Evolutionary conservation across 2,797 vertebrate genomes (phyloP).

Genomic region (Acridotheres tristis): DNA sequence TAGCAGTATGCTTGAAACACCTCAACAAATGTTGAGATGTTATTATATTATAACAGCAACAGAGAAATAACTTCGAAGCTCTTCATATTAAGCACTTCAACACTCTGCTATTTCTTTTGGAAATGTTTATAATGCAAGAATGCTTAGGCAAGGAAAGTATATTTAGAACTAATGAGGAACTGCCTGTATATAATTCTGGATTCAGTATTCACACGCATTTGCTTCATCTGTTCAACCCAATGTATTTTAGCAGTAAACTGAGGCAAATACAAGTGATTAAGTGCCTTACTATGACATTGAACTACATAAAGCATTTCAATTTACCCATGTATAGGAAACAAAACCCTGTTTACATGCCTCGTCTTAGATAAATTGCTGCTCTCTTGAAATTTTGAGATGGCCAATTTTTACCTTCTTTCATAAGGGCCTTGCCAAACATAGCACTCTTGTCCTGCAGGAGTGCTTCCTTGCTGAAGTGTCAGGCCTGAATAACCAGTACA

Average conservation of each 20-base stretch:
- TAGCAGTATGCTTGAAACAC: not conserved
- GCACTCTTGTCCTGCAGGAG: slow-evolving; percentile 57
- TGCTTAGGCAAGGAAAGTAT: slow-evolving; percentile 12
- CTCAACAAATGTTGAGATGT: not conserved
- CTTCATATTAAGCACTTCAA: not conserved
- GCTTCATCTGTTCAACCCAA: slow-evolving; percentile 30
- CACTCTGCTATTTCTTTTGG: not conserved
- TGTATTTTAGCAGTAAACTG: not conserved
- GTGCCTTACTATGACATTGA: not conserved
- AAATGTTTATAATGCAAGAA: slow-evolving; percentile 19
- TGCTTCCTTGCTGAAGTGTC: slow-evolving; percentile 13
- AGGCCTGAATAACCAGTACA: not conserved
- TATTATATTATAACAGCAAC: not conserved
- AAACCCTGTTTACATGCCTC: not conserved
- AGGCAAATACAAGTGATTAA: slow-evolving; percentile 33
- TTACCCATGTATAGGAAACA: not conserved
- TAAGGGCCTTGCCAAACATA: not conserved
- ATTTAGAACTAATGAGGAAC: slow-evolving; percentile 37
- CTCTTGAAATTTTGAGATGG: not conserved
- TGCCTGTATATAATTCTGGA: slow-evolving; percentile 30
- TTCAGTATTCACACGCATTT: slow-evolving; percentile 26
- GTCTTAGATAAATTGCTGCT: not conserved
- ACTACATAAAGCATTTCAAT: slow-evolving; percentile 35
- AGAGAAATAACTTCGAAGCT: not conserved
- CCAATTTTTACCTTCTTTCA: not conserved